These are phyloP conservation scores for Pyrgus malvae DNA, from an alignment of 2,888 invertebrate species.

Conservation along the genomic window DNA sequence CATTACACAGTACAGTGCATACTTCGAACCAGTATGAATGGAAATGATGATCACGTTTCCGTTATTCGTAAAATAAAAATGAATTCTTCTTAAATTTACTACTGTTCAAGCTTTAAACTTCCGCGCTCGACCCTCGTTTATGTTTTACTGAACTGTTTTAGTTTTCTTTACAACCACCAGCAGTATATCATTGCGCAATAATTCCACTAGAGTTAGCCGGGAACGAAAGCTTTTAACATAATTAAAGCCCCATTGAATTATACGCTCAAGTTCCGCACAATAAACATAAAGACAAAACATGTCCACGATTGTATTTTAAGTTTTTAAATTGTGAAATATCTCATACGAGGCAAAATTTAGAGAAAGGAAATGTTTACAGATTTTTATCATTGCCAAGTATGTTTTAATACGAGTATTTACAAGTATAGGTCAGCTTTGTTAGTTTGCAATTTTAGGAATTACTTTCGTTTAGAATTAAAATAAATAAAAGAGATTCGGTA, in stretches of 20 bases:
- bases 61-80: neutral
- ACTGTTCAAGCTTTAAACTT: neutral
- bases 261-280: conserved; percentile 18
- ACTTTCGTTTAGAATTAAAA: too few species aligned
- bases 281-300: conserved; percentile 22
- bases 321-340: conserved; percentile 6
- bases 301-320: conserved; percentile 5
- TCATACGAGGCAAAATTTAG: neutral
- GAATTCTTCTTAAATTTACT: neutral
- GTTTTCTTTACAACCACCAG: conserved; percentile 13
- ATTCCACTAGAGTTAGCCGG: conserved; percentile 24
- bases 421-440: too few species aligned
- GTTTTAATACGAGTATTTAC: too few species aligned
- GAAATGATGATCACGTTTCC: neutral
- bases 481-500: too few species aligned
- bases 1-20: too few species aligned
- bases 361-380: neutral
- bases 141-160: conserved; percentile 7
- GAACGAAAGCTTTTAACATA: conserved; percentile 26
- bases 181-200: conserved; percentile 26
- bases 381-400: too few species aligned
- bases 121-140: neutral
- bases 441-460: too few species aligned
- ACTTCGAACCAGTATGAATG: too few species aligned
- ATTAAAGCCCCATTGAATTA: conserved; percentile 23